Evolutionary conservation across 2,797 vertebrate genomes (phyloP).

Genomic region (Alcedo atthis): DNA sequence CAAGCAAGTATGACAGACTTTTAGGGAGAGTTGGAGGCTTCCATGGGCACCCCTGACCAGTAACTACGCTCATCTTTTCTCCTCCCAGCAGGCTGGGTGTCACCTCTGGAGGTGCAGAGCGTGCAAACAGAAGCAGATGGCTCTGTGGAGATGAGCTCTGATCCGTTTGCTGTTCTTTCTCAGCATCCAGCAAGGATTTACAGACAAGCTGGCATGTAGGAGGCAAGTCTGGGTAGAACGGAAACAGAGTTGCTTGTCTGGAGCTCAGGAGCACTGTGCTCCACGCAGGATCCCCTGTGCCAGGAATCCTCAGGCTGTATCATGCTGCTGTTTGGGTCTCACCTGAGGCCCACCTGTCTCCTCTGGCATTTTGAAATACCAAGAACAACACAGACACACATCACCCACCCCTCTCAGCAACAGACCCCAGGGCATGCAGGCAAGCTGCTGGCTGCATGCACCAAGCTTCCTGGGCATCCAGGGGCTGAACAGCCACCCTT

Average conservation of each 20-base stretch:
- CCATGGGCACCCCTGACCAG: background rate
- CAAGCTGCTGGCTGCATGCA: background rate
- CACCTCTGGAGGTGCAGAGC: background rate
- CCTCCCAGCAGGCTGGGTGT: background rate
- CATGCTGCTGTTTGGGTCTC: background rate
- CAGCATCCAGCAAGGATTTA: slow-evolving; percentile 38
- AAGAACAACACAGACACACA: background rate
- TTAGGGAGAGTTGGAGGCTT: background rate
- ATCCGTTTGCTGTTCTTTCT: slow-evolving; percentile 42
- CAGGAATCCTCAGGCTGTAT: background rate
- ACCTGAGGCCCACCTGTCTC: background rate
- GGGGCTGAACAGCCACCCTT: background rate
- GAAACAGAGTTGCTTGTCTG: slow-evolving; percentile 1
- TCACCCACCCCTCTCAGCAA: background rate
- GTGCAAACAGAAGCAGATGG: slow-evolving; percentile 47
- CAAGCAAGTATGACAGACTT: background rate
- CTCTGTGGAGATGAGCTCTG: slow-evolving; percentile 39
- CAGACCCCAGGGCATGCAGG: background rate
- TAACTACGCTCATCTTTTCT: background rate
- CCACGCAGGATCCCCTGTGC: background rate
- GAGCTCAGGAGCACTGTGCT: background rate
- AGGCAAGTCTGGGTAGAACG: background rate
- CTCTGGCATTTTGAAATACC: background rate
- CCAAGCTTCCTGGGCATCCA: too few species aligned
- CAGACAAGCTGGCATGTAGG: slow-evolving; percentile 10